phyloP scores from a whole-genome alignment of 2,797 vertebrate genomes.

The Melanotaenia boesemani region DNA sequence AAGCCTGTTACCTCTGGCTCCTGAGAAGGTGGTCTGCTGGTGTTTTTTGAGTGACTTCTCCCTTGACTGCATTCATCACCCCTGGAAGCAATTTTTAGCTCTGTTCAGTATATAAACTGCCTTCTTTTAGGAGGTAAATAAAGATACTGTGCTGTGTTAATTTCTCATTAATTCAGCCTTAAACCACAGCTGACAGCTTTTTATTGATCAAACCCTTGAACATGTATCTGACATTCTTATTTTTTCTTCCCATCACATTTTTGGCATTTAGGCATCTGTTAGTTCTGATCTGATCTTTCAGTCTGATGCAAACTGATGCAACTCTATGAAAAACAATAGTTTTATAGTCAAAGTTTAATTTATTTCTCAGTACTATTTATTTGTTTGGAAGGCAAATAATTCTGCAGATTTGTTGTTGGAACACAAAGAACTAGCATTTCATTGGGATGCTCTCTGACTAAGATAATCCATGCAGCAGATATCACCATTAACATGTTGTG shows the following conservation, averaged over 20 bases:
- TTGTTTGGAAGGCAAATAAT: conserved; percentile 51
- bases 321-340: conserved; percentile 57
- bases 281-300: conserved; percentile 35
- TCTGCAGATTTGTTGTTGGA: conserved; percentile 36
- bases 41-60: conserved; percentile 46
- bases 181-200: conserved; percentile 22
- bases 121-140: conserved; percentile 15
- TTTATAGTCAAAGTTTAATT: conserved; percentile 51
- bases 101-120: conserved; percentile 35
- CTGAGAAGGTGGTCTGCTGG: conserved; percentile 38
- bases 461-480: conserved; percentile 25
- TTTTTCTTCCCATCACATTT: conserved; percentile 31
- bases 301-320: conserved; percentile 59
- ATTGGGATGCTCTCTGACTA: conserved; percentile 16
- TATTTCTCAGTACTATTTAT: conserved; percentile 53
- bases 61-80: conserved; percentile 30
- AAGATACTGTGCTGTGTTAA: conserved; percentile 9
- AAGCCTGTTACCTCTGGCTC: conserved; percentile 75
- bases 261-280: conserved; percentile 4
- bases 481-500: conserved; percentile 26
- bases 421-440: conserved; percentile 28
- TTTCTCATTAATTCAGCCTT: not conserved
- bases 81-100: conserved; percentile 40
- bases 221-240: conserved; percentile 15
- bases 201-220: conserved; percentile 41